Percentiles rank a stretch among this genome's conserved stretches.
phyloP scores from a whole-genome alignment of 2,888 invertebrate species.

The Ligdia adustata region DNA sequence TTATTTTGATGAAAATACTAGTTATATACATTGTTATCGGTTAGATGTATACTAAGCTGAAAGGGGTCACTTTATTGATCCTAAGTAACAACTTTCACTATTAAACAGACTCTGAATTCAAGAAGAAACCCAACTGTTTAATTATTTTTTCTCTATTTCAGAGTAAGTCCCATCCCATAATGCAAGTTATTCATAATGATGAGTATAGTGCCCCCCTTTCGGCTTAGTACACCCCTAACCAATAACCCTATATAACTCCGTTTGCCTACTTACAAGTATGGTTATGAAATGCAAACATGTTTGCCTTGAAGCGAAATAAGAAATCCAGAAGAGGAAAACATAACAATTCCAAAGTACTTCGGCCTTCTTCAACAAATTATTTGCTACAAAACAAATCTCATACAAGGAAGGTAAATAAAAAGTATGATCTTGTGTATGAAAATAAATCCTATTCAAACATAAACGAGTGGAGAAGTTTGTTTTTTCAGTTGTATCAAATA shows the following conservation, averaged over 20 bases:
- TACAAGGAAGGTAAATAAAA: constrained; percentile 2
- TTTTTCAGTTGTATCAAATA: neutral
- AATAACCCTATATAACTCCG: neutral
- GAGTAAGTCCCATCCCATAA: too few species aligned
- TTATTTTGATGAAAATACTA: too few species aligned
- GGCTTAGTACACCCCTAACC: too few species aligned
- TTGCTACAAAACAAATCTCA: constrained; percentile 13
- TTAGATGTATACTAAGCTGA: too few species aligned
- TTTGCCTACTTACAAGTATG: neutral
- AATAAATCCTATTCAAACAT: constrained; percentile 7
- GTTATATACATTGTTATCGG: too few species aligned
- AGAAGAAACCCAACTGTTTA: too few species aligned
- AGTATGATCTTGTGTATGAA: constrained; percentile 7
- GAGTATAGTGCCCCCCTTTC: too few species aligned
- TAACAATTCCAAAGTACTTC: constrained; percentile 7
- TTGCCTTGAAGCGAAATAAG: constrained; percentile 1
- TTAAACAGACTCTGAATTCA: too few species aligned
- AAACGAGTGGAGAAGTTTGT: neutral
- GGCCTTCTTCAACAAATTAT: constrained; percentile 5
- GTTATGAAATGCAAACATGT: constrained; percentile 6
- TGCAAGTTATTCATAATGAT: too few species aligned
- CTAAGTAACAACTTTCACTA: too few species aligned
- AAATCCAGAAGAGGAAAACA: constrained; percentile 6
- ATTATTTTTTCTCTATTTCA: neutral
- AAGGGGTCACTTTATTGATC: too few species aligned